Conservation (phyloP, 2,797 vertebrate genomes). For the Spinus olivaceus region DNA sequence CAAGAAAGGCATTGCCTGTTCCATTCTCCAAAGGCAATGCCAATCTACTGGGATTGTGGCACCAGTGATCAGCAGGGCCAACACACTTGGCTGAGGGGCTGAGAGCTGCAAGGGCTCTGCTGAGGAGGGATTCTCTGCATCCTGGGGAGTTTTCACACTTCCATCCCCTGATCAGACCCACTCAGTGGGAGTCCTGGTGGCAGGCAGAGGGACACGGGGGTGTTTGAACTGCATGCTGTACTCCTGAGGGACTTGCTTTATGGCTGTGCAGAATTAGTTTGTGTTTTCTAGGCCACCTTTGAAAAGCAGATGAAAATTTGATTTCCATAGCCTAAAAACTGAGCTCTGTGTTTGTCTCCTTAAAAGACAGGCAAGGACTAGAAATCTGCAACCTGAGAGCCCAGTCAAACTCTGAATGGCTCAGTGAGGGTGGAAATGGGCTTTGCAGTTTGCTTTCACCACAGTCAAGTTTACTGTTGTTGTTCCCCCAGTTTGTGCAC, state of each 20-base stretch:
- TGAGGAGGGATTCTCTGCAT: neutral
- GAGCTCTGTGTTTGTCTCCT: neutral
- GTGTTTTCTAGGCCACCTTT: conserved; percentile 44
- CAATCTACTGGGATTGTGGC: neutral
- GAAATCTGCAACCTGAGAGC: neutral
- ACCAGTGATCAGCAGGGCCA: rapidly evolving
- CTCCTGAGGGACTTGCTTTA: neutral
- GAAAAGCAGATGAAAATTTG: neutral
- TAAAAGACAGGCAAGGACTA: neutral
- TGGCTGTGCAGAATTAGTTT: conserved; percentile 12
- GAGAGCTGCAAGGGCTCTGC: neutral
- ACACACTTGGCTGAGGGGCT: neutral
- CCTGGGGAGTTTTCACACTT: neutral
- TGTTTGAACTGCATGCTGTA: neutral
- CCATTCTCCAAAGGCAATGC: neutral
- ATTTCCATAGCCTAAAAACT: conserved; percentile 27
- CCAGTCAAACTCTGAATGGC: neutral
- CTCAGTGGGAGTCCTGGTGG: neutral
- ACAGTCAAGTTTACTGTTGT: neutral
- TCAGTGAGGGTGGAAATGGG: neutral
- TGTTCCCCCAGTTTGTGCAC: neutral
- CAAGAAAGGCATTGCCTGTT: neutral
- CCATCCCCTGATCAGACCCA: neutral
- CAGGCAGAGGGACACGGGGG: neutral
- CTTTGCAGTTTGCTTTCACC: neutral